Percentiles rank a stretch among this genome's conserved stretches.
These are phyloP conservation scores for Sitta europaea DNA, from an alignment of 2,113 vertebrate species.

Conservation along the genomic window DNA sequence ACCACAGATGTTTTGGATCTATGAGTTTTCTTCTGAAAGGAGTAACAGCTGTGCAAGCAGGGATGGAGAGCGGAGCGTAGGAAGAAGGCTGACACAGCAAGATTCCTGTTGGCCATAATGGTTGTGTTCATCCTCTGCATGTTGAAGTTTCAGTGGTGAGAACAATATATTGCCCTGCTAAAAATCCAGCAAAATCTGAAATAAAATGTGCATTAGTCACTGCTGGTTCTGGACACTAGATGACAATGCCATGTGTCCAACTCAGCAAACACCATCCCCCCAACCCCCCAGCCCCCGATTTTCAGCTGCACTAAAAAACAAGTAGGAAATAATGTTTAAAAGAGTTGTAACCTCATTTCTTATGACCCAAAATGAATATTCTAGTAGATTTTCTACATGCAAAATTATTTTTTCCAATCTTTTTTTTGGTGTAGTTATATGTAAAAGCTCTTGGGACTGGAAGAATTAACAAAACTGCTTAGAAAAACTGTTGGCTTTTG, in stretches of 20 bases:
- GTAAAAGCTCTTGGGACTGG: not conserved
- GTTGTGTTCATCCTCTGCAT: not conserved
- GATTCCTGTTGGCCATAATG: not conserved
- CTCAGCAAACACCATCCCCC: accelerated
- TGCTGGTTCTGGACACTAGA: not conserved
- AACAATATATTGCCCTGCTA: not conserved
- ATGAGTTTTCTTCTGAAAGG: not conserved
- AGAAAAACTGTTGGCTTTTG: not conserved
- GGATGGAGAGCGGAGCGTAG: not conserved
- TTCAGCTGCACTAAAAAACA: not conserved
- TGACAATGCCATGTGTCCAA: not conserved
- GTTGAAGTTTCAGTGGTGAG: not conserved
- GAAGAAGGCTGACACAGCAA: not conserved
- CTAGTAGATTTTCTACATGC: not conserved
- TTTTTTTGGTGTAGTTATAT: not conserved
- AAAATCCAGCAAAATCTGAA: not conserved
- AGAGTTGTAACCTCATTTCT: not conserved
- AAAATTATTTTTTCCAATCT: not conserved
- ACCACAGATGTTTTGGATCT: not conserved
- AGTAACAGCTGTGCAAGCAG: not conserved
- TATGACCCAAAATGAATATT: not conserved
- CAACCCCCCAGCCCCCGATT: accelerated
- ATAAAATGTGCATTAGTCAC: not conserved
- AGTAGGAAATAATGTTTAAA: not conserved
- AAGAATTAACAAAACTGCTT: not conserved